These are phyloP conservation scores for Zeuzera pyrina DNA, from an alignment of 2,888 invertebrate genomes.

Conservation along the genomic window DNA sequence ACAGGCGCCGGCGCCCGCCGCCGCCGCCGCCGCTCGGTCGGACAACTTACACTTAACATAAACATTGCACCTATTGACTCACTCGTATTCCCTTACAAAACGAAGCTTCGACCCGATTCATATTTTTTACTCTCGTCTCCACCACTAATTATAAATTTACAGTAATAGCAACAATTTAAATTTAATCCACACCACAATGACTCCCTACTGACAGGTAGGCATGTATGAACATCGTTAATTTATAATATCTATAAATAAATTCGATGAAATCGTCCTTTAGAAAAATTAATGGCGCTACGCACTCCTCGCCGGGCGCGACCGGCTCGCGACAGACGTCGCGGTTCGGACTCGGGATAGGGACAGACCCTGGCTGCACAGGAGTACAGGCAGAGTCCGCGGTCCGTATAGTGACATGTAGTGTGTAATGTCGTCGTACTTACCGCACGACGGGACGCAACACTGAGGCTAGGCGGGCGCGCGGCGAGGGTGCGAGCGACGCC, in stretches of 20 bases:
- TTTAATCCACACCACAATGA: constrained; percentile 63
- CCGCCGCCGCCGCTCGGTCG: constrained; percentile 16
- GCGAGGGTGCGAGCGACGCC: constrained; percentile 34
- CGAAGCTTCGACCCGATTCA: constrained; percentile 64
- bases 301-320: constrained; percentile 30
- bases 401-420: constrained; percentile 8
- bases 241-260: constrained; percentile 71
- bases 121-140: constrained; percentile 56
- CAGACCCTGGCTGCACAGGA: not conserved
- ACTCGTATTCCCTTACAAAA: constrained; percentile 59
- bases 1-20: constrained; percentile 17
- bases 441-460: constrained; percentile 28
- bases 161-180: constrained; percentile 67
- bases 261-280: constrained; percentile 70
- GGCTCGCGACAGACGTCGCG: too few species aligned
- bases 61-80: constrained; percentile 71
- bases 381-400: not conserved
- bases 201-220: constrained; percentile 55
- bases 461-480: constrained; percentile 23
- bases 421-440: constrained; percentile 38
- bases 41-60: constrained; percentile 44
- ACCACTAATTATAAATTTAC: constrained; percentile 62
- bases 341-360: constrained; percentile 1
- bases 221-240: constrained; percentile 59
- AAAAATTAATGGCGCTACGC: constrained; percentile 40